Base-by-base conservation (phyloP, 2,113 vertebrate species). In the Myiozetetes cayanensis region DNA sequence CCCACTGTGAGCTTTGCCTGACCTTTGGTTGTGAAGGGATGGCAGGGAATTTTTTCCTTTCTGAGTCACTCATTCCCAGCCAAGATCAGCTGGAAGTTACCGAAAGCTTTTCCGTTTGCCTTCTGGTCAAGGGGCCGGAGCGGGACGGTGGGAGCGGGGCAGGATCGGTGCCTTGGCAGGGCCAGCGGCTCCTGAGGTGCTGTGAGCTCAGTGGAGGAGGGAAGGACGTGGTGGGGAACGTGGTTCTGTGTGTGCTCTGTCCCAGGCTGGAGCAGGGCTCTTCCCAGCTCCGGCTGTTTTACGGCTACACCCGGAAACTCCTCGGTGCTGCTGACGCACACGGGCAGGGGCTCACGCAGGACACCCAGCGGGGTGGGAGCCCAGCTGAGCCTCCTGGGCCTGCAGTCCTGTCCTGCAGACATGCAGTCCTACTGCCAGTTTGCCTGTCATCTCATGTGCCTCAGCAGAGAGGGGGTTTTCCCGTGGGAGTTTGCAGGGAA, bases 21-120 rank as follows among this genome's bases (percentile, higher is more conserved):
- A 90, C 92, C 90, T 96, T 97, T 95, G 87, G 59, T 87, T 77
- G 72, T 0, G 1, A 78, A 84, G 94, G 67, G 68, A 14, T 65
- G 1, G 44, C 80, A 30, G 79, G n/a, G 80, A 78, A 84, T 84
- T 82, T 89, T 95, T 96, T 96, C 94, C 94, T 96, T 74, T 59
- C 44, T 75, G 72, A 92, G 65, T 96, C 93, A 93, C 70, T 86
- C 70, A 2, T 90, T 96, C 90, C 72, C 44, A 1, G 86, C 90
- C 85, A 94, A 63, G 68, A 95, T 95, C 80, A 81, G 79, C 88
- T 96, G 93, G 76, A 95, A 95, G 82, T 84, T 77, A 89, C 96
- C 80, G 80, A 61, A 89, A 90, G 66, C 76, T 95, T 93, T 96
- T 94, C 92, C 52, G 5, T 87, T 94, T 43, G 65, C 79, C 61